Conservation (phyloP, 2,888 invertebrate genomes). For the Caenorhabditis panamensis region DNA sequence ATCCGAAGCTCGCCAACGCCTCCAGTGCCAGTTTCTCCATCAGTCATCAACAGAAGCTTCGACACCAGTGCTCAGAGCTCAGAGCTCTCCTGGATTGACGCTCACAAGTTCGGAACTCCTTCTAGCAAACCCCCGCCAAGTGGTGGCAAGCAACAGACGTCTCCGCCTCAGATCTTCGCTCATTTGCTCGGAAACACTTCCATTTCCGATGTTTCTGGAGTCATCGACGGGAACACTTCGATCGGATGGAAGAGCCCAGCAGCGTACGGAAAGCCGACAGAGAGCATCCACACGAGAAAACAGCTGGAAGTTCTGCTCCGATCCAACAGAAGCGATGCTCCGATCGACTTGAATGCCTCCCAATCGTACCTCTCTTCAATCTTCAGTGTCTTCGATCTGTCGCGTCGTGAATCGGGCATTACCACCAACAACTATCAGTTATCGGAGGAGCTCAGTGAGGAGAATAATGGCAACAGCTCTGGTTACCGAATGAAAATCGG, state of each 20-base stretch:
- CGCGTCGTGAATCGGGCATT: conserved; percentile 10
- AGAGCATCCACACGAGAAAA: conserved; percentile 67
- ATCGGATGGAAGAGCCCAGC: conserved; percentile 49
- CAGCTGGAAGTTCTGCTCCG: conserved; percentile 62
- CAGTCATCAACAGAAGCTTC: conserved; percentile 4
- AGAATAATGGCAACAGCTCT: conserved; percentile 27
- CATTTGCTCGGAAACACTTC: conserved; percentile 13
- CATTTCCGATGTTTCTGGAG: conserved; percentile 31
- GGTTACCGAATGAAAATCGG: conserved; percentile 60
- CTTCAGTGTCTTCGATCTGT: conserved; percentile 52
- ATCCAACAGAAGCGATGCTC: conserved; percentile 41
- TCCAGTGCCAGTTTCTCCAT: background rate
- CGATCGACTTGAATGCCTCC: conserved; percentile 43
- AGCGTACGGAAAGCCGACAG: conserved; percentile 42
- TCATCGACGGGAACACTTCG: conserved; percentile 27
- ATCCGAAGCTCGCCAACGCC: background rate
- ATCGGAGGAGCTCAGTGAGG: conserved; percentile 47
- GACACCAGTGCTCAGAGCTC: conserved; percentile 29
- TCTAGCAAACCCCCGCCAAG: conserved; percentile 8
- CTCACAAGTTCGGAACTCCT: conserved; percentile 56
- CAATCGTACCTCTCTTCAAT: conserved; percentile 49
- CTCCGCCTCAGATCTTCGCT: conserved; percentile 17
- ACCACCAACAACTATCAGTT: conserved; percentile 44
- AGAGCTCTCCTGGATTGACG: conserved; percentile 58
- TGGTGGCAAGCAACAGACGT: conserved; percentile 4